phyloP scores from a whole-genome alignment of 2,113 vertebrate genomes.

The Axis porcinus region DNA sequence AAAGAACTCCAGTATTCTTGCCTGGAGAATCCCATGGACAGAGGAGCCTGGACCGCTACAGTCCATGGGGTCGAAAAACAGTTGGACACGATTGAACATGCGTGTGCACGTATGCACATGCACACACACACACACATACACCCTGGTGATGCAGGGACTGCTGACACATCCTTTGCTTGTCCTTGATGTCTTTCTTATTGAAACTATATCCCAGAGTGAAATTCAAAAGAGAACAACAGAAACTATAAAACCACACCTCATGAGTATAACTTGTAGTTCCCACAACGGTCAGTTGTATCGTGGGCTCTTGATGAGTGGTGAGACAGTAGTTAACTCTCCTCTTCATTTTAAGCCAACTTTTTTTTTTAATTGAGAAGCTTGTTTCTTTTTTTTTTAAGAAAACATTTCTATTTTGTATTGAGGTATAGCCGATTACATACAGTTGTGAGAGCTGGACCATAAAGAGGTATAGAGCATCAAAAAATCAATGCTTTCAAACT shows the following conservation, averaged over 20 bases:
- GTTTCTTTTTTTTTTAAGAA: background rate
- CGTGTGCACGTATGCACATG: too few species aligned
- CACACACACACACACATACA: too few species aligned
- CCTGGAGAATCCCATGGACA: too few species aligned
- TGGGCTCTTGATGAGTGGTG: background rate
- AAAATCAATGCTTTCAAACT: too few species aligned
- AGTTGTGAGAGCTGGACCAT: too few species aligned
- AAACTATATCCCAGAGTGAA: background rate
- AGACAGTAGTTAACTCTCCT: background rate
- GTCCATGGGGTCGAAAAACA: too few species aligned
- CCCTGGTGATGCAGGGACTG: fast-evolving
- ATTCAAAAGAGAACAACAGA: background rate
- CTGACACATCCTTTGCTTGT: background rate
- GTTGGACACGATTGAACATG: too few species aligned
- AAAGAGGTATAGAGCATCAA: too few species aligned
- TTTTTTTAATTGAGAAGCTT: background rate
- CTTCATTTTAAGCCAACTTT: background rate
- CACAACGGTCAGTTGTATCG: background rate
- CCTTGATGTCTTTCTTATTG: background rate
- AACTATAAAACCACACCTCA: background rate
- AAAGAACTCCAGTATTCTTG: too few species aligned
- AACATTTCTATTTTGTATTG: too few species aligned
- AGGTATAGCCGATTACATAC: too few species aligned
- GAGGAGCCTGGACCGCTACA: too few species aligned
- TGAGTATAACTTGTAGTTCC: background rate